Base-by-base conservation (phyloP, 2,888 invertebrate species). In the Drosophila anomelani region DNA sequence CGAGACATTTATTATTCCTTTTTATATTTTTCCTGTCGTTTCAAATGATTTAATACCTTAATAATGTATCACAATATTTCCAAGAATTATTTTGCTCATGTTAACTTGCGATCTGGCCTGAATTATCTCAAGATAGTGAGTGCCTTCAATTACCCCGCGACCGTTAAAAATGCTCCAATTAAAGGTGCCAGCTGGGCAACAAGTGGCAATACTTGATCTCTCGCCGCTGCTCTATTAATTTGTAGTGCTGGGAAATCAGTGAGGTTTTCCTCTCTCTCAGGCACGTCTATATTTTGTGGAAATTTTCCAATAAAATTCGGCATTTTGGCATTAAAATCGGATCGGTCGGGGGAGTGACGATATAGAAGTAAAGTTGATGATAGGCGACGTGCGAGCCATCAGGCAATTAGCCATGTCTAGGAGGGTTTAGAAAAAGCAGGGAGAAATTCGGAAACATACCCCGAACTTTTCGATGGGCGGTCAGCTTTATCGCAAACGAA, bases 361-460 rank as follows among this genome's bases (percentile, higher is more conserved):
- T 41, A n/a, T 47, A 32, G 39, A 32, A 56, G 34, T 41, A 46
- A 66, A 38, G 39, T 60, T 51, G 34, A 26, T 43, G 53, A 58
- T 61, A 75, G 51, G 54, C 55, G 44, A 80, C 76, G 69, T 77
- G 79, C 64, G 34, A 39, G 32, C 60, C 41, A 75, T 62, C 82
- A 60, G 68, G 62, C 82, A 76, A 69, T 80, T 85, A 71, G 77
- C 79, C 69, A 75, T 55, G 43, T 63, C 75, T 55, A 13, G 47
- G 46, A 60, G 64, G 46, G 67, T 46, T 60, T 29, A 41, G n/a
- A 41, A 61, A 66, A 61, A 66, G 29, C 38, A 47, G 59, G 70
- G 32, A 38, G 59, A 51, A 15, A 62, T 41, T 39, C 54, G 49
- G 41, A 29, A 62, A 61, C 61, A 36, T 53, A 51, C 29, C 36